Base-by-base conservation (phyloP, 2,888 invertebrate genomes). In the Ormyrus pomaceus region DNA sequence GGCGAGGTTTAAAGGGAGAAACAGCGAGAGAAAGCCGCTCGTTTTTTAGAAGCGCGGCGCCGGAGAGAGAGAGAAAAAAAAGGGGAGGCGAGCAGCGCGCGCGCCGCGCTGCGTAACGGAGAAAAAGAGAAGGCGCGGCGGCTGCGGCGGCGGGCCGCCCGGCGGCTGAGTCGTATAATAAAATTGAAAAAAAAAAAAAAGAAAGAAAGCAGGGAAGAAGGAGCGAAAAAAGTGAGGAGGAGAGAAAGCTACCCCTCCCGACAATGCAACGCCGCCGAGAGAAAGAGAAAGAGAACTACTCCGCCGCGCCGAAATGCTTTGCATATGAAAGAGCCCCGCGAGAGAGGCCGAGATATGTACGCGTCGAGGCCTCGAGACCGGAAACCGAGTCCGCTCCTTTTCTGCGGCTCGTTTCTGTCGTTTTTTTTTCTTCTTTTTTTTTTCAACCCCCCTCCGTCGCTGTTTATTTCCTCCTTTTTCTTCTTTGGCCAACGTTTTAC, bases 241-340 rank as follows among this genome's bases (percentile, higher is more conserved):
- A 19, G 66, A 75, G 59, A 34, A 53, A 62, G 48, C 62, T 4
- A 34, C 34, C 34, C 34, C 34, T 4, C 34, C 51, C 64, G 58
- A 75, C 46, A 73, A 77, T 62, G 53, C 62, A 46, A 46, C 48
- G 48, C 13, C 4, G 34, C 13, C 13, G 87, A 86, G 83, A 34
- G 34, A 34, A 4, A 34, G 34, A 34, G 34, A 34, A 34, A 34
- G 34, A 34, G 34, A 34, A 34, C 34, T 34, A 34, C 34, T 34
- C 34, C 85, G 83, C 84, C 85, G 76, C 13, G 85, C 84, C 85
- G 85, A 82, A 82, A 88, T 86, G 86, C 85, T 88, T 89, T 89
- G 89, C 89, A 89, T 89, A 89, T 89, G 89, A 89, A 89, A 89
- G 88, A 88, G 85, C 83, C 46, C 77, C 10, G 0, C 34, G 75